Percentiles rank a stretch among this genome's conserved stretches.
Conservation (phyloP, 2,797 vertebrate genomes). For the Clarias pachynema region DNA sequence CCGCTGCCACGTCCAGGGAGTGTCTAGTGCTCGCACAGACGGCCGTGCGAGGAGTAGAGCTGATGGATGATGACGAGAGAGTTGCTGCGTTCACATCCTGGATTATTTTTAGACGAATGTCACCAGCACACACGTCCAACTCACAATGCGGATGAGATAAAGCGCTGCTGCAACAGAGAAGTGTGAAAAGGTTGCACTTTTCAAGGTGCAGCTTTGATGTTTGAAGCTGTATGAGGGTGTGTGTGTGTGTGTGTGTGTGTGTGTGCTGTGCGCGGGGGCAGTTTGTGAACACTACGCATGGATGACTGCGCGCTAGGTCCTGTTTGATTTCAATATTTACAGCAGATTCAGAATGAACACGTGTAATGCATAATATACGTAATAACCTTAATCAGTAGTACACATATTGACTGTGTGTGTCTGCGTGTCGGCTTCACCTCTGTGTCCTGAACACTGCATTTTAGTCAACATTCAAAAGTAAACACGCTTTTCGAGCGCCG, state of each 20-base stretch:
- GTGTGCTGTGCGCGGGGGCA: constrained; percentile 34
- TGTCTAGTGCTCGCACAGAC: not conserved
- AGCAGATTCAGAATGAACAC: constrained; percentile 32
- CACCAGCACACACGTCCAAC: constrained; percentile 17
- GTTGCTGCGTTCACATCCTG: not conserved
- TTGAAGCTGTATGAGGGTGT: constrained; percentile 5
- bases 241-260: not conserved
- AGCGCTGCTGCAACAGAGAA: not conserved
- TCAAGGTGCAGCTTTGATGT: constrained; percentile 19
- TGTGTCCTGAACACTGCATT: constrained; percentile 11
- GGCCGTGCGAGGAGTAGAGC: constrained; percentile 8
- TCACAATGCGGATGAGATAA: not conserved
- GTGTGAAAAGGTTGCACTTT: constrained; percentile 35
- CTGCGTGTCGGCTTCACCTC: constrained; percentile 6
- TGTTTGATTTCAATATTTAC: constrained; percentile 49
- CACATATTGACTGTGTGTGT: constrained; percentile 41
- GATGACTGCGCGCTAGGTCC: constrained; percentile 35
- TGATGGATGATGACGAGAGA: constrained; percentile 7
- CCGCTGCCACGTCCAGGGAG: constrained; percentile 17
- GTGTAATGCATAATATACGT: constrained; percentile 4
- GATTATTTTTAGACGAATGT: constrained; percentile 29
- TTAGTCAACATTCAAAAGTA: constrained; percentile 33
- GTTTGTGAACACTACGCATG: constrained; percentile 52
- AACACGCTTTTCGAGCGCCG: constrained; percentile 55
- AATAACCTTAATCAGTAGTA: constrained; percentile 47